These are phyloP conservation scores for Eurypyga helias DNA, from an alignment of 2,113 vertebrate genomes.

Conservation along the genomic window DNA sequence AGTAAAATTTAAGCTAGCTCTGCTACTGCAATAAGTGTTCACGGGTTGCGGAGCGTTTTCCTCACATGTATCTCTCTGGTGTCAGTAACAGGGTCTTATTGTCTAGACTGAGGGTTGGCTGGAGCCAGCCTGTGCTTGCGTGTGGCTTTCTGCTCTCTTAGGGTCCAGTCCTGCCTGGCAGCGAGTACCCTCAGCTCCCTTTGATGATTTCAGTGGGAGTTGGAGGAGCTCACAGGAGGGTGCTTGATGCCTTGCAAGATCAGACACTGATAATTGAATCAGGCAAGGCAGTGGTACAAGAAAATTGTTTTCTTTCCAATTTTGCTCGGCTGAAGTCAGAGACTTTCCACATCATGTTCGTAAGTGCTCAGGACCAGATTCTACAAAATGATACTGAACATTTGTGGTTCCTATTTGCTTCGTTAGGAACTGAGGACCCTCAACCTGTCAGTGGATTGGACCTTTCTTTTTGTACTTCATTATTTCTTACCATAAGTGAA, in stretches of 20 bases:
- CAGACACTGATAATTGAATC: conserved; percentile 30
- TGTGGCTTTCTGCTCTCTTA: not conserved
- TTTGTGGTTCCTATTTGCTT: not conserved
- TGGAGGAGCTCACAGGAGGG: conserved; percentile 41
- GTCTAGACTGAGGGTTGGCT: not conserved
- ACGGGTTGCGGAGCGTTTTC: not conserved
- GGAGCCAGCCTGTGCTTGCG: not conserved
- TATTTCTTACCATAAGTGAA: not conserved
- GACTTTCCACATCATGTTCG: not conserved
- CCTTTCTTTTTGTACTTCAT: not conserved
- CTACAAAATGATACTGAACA: not conserved
- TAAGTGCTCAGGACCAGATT: not conserved
- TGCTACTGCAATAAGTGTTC: not conserved
- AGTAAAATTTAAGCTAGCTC: not conserved
- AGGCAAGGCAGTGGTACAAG: not conserved
- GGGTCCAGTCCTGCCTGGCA: not conserved
- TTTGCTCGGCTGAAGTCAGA: not conserved
- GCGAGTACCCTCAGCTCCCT: not conserved
- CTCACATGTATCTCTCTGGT: not conserved
- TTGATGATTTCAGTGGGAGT: not conserved
- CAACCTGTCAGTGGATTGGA: not conserved
- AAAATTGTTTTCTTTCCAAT: conserved; percentile 52
- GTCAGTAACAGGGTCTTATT: not conserved
- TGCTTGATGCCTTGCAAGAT: conserved; percentile 23
- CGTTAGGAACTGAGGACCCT: not conserved